phyloP scores from a whole-genome alignment of 1,140 invertebrate species.

The Philopotamus ludificatus region DNA sequence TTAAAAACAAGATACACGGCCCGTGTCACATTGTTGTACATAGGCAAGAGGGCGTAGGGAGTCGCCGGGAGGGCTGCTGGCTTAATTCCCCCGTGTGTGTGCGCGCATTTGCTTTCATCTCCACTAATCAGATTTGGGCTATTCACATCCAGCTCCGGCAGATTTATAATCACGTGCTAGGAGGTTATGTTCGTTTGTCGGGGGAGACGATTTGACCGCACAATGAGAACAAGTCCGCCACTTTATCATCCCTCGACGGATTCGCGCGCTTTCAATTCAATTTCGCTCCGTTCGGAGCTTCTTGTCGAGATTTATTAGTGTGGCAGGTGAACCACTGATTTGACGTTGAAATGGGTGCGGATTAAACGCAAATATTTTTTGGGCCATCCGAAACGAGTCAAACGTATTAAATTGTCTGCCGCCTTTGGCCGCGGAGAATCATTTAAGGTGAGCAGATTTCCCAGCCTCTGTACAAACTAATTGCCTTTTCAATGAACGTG shows the following conservation, averaged over 20 bases:
- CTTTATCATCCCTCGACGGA: neutral
- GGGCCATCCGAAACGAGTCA: neutral
- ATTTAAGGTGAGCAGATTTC: no score
- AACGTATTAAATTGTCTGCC: no score
- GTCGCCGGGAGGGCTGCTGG: no score
- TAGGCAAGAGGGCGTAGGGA: no score
- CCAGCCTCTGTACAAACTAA: no score
- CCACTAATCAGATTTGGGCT: neutral
- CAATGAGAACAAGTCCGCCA: neutral
- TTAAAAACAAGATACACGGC: no score
- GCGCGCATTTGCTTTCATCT: no score
- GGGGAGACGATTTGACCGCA: neutral
- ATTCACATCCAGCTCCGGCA: neutral
- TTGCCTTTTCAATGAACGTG: no score
- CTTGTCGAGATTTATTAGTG: conserved; percentile 12
- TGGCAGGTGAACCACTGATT: conserved; percentile 26
- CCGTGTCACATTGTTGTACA: no score
- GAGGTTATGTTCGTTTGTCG: neutral
- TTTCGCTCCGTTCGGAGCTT: neutral
- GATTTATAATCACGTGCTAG: neutral
- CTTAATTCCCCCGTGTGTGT: no score
- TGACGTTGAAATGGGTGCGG: conserved; percentile 31
- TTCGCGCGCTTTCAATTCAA: neutral
- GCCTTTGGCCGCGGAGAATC: no score
- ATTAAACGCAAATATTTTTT: conserved; percentile 8